These are phyloP conservation scores for Fistularia commersonii DNA, from an alignment of 2,797 vertebrate genomes.

Conservation along the genomic window DNA sequence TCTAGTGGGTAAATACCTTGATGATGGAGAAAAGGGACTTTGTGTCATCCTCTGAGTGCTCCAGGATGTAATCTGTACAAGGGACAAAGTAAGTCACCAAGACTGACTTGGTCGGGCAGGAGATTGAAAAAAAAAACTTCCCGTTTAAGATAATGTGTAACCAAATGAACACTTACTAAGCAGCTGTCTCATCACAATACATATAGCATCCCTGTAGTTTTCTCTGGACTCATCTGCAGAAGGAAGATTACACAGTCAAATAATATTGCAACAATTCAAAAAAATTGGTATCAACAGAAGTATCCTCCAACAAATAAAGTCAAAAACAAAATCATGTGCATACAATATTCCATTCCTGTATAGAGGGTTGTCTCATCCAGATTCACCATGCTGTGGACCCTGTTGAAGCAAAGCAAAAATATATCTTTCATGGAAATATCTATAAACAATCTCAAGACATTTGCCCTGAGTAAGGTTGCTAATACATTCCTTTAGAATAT, in stretches of 20 bases:
- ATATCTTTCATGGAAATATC: not conserved
- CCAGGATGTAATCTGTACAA: slow-evolving; percentile 85
- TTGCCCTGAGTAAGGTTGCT: too few relatives aligned
- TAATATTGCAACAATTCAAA: not conserved
- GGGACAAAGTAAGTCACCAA: not conserved
- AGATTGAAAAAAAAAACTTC: too few relatives aligned
- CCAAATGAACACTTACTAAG: slow-evolving; percentile 82
- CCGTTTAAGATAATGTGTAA: not conserved
- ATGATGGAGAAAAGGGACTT: slow-evolving; percentile 98
- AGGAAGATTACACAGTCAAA: slow-evolving; percentile 7
- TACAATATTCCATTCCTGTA: slow-evolving; percentile 90
- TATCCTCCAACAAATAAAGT: not conserved
- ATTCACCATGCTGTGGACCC: slow-evolving; percentile 89
- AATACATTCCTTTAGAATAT: too few relatives aligned
- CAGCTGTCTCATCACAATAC: slow-evolving; percentile 85
- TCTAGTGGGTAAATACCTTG: slow-evolving; percentile 77
- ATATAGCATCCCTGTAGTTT: slow-evolving; percentile 90
- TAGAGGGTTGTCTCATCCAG: slow-evolving; percentile 89
- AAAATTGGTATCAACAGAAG: not conserved
- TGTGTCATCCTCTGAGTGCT: slow-evolving; percentile 95
- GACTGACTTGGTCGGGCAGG: not conserved
- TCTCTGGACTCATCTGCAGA: slow-evolving; percentile 84
- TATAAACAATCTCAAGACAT: not conserved
- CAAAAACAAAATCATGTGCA: slow-evolving; percentile 5
- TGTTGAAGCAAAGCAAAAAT: slow-evolving; percentile 44